phyloP scores from a whole-genome alignment of 2,888 invertebrate genomes.

The Aphodius granarius region DNA sequence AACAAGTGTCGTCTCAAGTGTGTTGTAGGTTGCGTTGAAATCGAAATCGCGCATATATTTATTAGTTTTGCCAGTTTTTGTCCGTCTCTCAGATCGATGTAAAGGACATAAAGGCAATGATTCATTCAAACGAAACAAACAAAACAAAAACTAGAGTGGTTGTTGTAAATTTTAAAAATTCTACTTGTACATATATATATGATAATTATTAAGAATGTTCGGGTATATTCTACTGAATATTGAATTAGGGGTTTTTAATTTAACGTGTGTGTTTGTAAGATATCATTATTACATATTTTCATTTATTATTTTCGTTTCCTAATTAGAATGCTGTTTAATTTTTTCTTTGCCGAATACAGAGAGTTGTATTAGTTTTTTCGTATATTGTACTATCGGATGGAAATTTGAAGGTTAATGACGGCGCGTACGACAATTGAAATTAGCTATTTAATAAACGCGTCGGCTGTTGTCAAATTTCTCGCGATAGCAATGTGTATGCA shows the following conservation, averaged over 20 bases:
- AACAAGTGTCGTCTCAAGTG: background rate
- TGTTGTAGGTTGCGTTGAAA: background rate
- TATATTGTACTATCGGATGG: background rate
- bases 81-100: background rate
- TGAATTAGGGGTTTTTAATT: background rate
- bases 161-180: slow-evolving; percentile 12
- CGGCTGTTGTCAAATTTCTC: background rate
- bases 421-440: background rate
- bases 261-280: background rate
- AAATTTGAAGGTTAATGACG: background rate
- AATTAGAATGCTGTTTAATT: background rate
- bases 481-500: background rate
- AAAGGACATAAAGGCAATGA: background rate
- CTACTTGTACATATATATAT: slow-evolving; percentile 12
- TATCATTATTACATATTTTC: background rate
- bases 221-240: background rate
- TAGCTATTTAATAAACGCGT: background rate
- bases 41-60: background rate
- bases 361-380: background rate
- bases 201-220: background rate
- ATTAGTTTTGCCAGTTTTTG: background rate
- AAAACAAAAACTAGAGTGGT: slow-evolving; percentile 4
- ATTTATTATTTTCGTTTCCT: too few species aligned
- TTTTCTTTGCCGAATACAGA: background rate
- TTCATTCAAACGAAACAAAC: background rate